phyloP scores from a whole-genome alignment of 2,113 vertebrate species.

The Engraulis encrasicolus region DNA sequence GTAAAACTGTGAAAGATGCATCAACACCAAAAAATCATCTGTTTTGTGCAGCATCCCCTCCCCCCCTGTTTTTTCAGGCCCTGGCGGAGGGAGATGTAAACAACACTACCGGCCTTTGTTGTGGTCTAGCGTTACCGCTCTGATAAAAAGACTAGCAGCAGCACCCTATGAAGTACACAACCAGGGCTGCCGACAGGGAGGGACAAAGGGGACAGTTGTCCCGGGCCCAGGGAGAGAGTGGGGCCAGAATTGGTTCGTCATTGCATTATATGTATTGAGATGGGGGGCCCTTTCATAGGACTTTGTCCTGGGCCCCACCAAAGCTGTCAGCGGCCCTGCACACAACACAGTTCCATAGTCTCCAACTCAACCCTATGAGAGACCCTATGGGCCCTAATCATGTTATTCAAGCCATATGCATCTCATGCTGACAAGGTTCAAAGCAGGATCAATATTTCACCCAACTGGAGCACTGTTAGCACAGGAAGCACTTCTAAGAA shows the following conservation, averaged over 20 bases:
- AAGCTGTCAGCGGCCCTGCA: no score
- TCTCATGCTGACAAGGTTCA: constrained; percentile 64
- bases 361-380: constrained; percentile 66
- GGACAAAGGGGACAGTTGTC: no score
- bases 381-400: constrained; percentile 69
- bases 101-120: constrained; percentile 79
- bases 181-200: no score
- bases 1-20: constrained; percentile 58
- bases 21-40: constrained; percentile 67
- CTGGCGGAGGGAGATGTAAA: constrained; percentile 75
- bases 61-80: constrained; percentile 76
- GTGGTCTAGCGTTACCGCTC: constrained; percentile 26
- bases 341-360: neutral
- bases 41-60: constrained; percentile 57
- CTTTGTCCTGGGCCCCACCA: no score
- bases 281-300: no score
- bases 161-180: constrained; percentile 64
- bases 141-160: constrained; percentile 3
- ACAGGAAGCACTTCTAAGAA: constrained; percentile 69
- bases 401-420: constrained; percentile 41
- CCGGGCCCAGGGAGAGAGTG: no score
- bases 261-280: no score
- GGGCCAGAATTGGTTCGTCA: no score
- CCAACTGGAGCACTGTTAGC: constrained; percentile 48
- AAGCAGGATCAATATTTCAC: constrained; percentile 73